Conservation (phyloP, 2,888 invertebrate species). For the Mesochorus sp. region DNA sequence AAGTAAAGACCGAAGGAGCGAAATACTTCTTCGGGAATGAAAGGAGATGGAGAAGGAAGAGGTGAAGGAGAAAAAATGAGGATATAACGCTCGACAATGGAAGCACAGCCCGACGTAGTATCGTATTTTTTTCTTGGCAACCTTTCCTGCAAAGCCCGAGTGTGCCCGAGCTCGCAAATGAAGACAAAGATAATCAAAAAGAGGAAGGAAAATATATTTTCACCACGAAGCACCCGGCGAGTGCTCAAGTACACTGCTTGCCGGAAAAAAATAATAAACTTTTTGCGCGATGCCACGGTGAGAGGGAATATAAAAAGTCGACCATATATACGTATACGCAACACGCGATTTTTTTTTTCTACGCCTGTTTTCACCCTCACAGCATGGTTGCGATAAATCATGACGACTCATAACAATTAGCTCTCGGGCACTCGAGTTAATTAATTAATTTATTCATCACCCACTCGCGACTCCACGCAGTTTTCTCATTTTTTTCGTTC, state of each 20-base stretch:
- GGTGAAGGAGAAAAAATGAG: not conserved
- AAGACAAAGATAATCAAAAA: slow-evolving; percentile 32
- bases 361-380: not conserved
- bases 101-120: not conserved
- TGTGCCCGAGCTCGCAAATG: not conserved
- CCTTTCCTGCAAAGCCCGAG: not conserved
- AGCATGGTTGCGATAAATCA: slow-evolving; percentile 32
- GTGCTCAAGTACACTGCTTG: not conserved
- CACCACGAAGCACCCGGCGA: not conserved
- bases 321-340: too few species aligned
- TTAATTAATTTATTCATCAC: slow-evolving; percentile 46
- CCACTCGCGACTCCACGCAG: not conserved
- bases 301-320: not conserved
- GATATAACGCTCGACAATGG: slow-evolving; percentile 27
- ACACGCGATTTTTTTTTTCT: too few species aligned
- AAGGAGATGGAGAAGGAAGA: not conserved
- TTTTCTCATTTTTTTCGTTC: not conserved
- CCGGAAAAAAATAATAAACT: slow-evolving; percentile 38
- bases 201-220: slow-evolving; percentile 17
- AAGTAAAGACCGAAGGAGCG: slow-evolving; percentile 1
- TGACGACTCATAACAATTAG: slow-evolving; percentile 44
- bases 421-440: slow-evolving; percentile 34
- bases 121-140: slow-evolving; percentile 8
- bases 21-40: too few species aligned
- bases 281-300: not conserved